A percentile compares a stretch with the other conserved stretches of the same genome.
These are phyloP conservation scores for Rhynchotus rufescens DNA, from an alignment of 2,797 vertebrate species.

Conservation along the genomic window DNA sequence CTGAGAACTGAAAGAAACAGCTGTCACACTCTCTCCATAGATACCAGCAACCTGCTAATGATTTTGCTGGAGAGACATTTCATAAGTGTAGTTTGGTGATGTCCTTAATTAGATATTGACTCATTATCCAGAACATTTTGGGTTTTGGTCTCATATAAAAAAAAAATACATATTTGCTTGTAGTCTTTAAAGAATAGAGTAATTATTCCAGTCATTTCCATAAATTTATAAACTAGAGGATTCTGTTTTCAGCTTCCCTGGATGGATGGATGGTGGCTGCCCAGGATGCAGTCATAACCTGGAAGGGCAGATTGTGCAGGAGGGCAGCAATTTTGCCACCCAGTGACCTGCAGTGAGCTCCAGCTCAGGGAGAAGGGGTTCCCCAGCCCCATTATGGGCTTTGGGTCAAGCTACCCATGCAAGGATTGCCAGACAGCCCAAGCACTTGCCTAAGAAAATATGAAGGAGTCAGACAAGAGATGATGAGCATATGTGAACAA, in stretches of 20 bases:
- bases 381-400: background rate
- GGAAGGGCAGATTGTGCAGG: background rate
- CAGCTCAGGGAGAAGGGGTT: background rate
- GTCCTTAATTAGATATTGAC: slow-evolving; percentile 70
- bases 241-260: background rate
- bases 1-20: background rate
- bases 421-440: background rate
- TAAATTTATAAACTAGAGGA: background rate
- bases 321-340: background rate
- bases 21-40: background rate
- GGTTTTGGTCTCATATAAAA: background rate
- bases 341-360: background rate
- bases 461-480: background rate
- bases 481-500: accelerated
- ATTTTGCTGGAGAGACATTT: background rate
- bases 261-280: background rate
- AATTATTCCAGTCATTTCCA: slow-evolving; percentile 12
- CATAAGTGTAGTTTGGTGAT: background rate
- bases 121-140: slow-evolving; percentile 30
- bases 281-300: background rate
- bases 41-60: background rate
- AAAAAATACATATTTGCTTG: background rate
- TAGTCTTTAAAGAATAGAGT: background rate
- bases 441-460: background rate
- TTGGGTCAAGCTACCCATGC: background rate